Conservation (phyloP, 2,113 vertebrate genomes). For the Benitochromis conjunctus region DNA sequence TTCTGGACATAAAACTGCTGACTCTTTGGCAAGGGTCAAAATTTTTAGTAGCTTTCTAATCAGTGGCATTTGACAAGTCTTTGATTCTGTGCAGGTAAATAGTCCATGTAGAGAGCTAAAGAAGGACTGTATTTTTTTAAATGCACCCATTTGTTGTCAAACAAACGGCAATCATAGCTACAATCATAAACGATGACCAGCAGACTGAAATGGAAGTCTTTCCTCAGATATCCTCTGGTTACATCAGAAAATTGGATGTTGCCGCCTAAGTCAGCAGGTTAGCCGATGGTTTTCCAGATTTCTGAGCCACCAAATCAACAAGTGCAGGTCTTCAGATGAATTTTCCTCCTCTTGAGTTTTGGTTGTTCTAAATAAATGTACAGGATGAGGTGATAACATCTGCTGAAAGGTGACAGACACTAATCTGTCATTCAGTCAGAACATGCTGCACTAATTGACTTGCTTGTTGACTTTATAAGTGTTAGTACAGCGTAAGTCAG, state of each 20-base stretch:
- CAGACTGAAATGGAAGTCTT: neutral
- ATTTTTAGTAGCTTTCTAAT: neutral
- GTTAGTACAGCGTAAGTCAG: neutral
- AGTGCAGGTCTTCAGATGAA: neutral
- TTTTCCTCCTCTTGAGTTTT: neutral
- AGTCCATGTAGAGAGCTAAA: neutral
- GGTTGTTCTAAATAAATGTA: neutral
- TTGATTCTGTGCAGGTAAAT: neutral
- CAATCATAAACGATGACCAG: neutral
- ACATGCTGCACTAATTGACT: neutral
- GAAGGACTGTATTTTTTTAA: neutral
- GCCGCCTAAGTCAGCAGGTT: neutral
- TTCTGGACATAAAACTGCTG: neutral
- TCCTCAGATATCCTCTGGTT: neutral
- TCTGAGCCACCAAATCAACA: neutral
- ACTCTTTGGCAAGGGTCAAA: neutral
- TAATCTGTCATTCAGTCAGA: neutral
- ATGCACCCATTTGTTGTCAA: neutral
- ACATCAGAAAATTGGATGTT: neutral
- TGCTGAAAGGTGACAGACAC: neutral
- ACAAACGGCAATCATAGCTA: neutral
- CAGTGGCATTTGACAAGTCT: accelerated
- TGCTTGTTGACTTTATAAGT: neutral
- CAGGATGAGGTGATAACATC: neutral
- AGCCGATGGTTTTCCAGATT: neutral